Base-by-base conservation (phyloP, 2,888 invertebrate genomes). In the Eupithecia exiguata region DNA sequence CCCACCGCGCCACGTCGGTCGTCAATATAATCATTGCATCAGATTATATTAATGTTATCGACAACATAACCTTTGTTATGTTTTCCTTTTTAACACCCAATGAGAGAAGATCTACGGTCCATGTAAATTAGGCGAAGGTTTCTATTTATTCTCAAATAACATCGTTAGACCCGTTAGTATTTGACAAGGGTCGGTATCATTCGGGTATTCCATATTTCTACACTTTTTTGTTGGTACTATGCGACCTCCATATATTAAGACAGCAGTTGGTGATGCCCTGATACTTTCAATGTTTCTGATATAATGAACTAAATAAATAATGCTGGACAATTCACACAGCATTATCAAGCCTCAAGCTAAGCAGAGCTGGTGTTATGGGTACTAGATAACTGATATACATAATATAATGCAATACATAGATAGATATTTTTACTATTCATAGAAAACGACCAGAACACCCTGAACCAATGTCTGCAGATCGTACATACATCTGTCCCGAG, bases 131-230 rank as follows among this genome's bases (percentile, higher is more conserved):
- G 84, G 80, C 49, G 75, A 76, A 78, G 83, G 81, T 80, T 82
- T 81, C 85, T 87, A 87, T 86, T 87, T 87, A 87, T 86, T 84
- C 82, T 82, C 84, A 83, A 86, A 86, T 86, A 86, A 84, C 83
- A 84, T 81, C 83, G 82, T 83, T 83, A 80, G 80, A 80, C 75
- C 77, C 81, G 80, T 82, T 84, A 80, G 77, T 81, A 79, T 87
- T 87, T 90, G 90, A 90, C 88, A 86, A 87, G 90, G 90, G 90
- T 90, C 84, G 84, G 84, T 87, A 87, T 89, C 88, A 88, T 87
- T 86, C 84, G 79, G 81, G 74, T 82, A 82, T 86, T 86, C 86
- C 86, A 89, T 89, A 89, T 88, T 89, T 89, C 84, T 82, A 83
- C 88, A 86, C 84, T 84, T 88, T 66, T 83, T 86, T 85, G 88